Base-by-base conservation (phyloP, 2,113 vertebrate species). In the Urocynchramus pylzowi region DNA sequence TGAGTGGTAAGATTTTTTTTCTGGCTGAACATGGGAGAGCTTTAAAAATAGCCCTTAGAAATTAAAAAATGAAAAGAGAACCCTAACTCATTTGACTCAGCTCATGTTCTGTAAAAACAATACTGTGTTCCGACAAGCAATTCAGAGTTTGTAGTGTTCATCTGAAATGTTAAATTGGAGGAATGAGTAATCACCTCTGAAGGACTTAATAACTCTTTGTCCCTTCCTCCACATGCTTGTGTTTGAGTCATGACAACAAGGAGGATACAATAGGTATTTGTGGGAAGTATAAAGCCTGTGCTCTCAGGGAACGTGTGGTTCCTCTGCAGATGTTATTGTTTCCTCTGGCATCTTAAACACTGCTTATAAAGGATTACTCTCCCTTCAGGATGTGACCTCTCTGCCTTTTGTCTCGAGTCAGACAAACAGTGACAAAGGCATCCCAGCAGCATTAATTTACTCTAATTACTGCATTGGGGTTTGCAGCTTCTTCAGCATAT, bases 321-420 rank as follows among this genome's bases (percentile, higher is more conserved):
- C 49, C 42, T 82, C 80, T 85, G 61, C 89, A 96, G 89, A 93
- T 96, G 88, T 86, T 95, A n/a, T 41, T 71, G 59, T 87, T 80
- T 87, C 63, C 67, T 87, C 84, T 91, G 87, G 86, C 85, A 26
- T 69, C 41, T 75, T 82, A 76, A 91, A 63, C 16, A 16, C 61
- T 64, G 60, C 76, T 81, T 33, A 21, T 50, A 73, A 83, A 91
- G 47, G 56, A 63, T 78, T 83, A 78, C n/a, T 83, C 56, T 87
- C 14, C 37, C 50, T 93, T 83, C 74, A 76, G 79, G 69, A 84
- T 67, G 23, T 77, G 74, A 86, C 53, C 69, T 70, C 41, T 12
- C 21, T 74, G 67, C 80, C 42, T 87, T 88, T 84, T 86, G 53
- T 78, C 45, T 95, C 42, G 52, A 82, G 76, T 94, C 86, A 95